Evolutionary conservation across 2,113 vertebrate genomes (phyloP), one percentile per base, ranked within the genome.

Genomic region (Eudyptes chrysolophus): DNA sequence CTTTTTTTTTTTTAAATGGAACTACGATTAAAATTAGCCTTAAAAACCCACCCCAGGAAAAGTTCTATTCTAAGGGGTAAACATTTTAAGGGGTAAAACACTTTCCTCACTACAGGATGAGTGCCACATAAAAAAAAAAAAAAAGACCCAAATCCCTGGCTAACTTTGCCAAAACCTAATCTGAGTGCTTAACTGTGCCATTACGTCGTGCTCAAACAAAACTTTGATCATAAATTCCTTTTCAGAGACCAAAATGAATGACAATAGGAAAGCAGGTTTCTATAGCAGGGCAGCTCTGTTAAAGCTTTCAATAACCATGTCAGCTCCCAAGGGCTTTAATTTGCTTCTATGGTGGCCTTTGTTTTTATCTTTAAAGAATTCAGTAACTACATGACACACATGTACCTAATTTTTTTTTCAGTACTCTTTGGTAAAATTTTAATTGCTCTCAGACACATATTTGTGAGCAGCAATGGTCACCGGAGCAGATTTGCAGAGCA

Each of bases 301-400:
- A 95, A 96, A 95, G 92, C 94, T 97, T 97, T 97, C 93, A 97
- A 90, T 96, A 96, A 97, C 87, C 78, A 86, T 92, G 93, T 95
- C 92, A 93, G 87, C 79, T 97, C 96, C 95, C 96, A 97, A 76
- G 96, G 92, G 94, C 92, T 97, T 97, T 94, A 96, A 98, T 97
- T 98, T 96, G 89, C 81, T 96, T 93, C 88, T 97, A 74, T 72
- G 94, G 83, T 95, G 87, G 93, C 94, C 94, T 93, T 97, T 97
- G 84, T 95, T 96, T 96, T 96, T 97, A 93, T 79, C 88, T 94
- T 96, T 92, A 97, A 90, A 97, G 90, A 94, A 94, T 74, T 95
- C 82, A 87, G 83, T 83, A 87, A 95, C 93, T 94, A 94, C 85
- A 95, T 36, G 84, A 94, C 82, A 94, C 38, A 88, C 44, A 79